Conservation (phyloP, 1,140 invertebrate genomes). For the Drosophila truncata region DNA sequence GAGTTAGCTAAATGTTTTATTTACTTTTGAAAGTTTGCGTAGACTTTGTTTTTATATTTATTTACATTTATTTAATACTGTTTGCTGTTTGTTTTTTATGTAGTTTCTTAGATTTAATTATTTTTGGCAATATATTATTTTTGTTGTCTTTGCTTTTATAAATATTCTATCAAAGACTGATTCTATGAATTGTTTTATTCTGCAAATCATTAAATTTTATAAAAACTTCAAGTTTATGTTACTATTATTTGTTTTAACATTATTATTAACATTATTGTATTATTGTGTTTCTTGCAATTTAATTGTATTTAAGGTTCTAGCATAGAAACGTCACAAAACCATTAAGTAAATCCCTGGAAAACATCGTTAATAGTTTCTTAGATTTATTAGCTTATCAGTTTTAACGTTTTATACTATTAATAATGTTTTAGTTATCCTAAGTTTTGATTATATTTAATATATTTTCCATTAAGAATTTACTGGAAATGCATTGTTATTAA, state of each 20-base stretch:
- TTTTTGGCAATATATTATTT: neutral
- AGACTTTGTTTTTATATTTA: too few relatives aligned
- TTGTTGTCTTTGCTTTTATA: neutral
- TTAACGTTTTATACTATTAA: too few relatives aligned
- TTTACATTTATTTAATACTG: neutral
- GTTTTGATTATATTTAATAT: neutral
- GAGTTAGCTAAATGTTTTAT: neutral
- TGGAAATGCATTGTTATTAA: neutral
- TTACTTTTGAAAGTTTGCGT: neutral
- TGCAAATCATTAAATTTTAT: neutral
- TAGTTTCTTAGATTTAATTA: neutral
- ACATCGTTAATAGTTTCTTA: neutral
- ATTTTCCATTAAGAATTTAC: neutral
- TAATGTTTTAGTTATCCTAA: neutral
- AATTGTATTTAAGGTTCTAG: neutral
- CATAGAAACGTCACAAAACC: neutral
- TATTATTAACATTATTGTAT: neutral
- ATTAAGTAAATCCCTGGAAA: neutral
- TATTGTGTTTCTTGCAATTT: neutral
- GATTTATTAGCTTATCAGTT: too few relatives aligned
- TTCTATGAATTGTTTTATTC: too few relatives aligned
- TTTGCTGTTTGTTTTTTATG: neutral
- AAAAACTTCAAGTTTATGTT: neutral
- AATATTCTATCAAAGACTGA: neutral
- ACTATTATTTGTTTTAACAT: neutral